phyloP scores from a whole-genome alignment of 2,888 invertebrate species.

The Deilephila porcellus region DNA sequence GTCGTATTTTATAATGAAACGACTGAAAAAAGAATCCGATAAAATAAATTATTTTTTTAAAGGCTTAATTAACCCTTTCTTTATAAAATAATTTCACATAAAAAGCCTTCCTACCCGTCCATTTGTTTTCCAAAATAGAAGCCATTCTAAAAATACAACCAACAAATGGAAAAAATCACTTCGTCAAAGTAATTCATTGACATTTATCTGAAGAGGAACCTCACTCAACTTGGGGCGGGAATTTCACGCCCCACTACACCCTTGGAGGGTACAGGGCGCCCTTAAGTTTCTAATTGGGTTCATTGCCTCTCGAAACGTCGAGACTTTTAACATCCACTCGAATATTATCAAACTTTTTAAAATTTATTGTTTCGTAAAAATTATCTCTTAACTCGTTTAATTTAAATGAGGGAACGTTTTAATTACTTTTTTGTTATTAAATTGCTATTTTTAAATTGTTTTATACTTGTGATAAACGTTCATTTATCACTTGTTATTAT shows the following conservation, averaged over 20 bases:
- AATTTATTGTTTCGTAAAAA: constrained; percentile 37
- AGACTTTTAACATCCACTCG: constrained; percentile 51
- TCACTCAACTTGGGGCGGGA: constrained; percentile 44
- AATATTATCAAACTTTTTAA: constrained; percentile 36
- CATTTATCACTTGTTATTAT: too few species aligned
- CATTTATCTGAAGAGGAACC: constrained; percentile 40
- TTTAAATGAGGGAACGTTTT: background rate
- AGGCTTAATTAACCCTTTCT: background rate
- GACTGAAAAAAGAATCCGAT: too few species aligned
- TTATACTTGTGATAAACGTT: too few species aligned
- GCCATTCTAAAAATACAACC: background rate
- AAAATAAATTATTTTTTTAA: too few species aligned
- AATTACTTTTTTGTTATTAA: background rate
- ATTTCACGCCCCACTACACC: constrained; percentile 52
- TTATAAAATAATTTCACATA: background rate
- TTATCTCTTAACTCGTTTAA: constrained; percentile 1
- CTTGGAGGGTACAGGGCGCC: constrained; percentile 48
- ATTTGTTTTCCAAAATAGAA: background rate
- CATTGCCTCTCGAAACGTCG: constrained; percentile 50
- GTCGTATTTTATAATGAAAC: too few species aligned
- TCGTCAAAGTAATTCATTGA: constrained; percentile 44
- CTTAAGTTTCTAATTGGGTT: constrained; percentile 64
- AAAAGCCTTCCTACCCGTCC: background rate
- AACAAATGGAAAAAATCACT: background rate
- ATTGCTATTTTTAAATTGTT: background rate